Evolutionary conservation across 2,888 invertebrate genomes (phyloP).

Genomic region (Campoletis raptor): DNA sequence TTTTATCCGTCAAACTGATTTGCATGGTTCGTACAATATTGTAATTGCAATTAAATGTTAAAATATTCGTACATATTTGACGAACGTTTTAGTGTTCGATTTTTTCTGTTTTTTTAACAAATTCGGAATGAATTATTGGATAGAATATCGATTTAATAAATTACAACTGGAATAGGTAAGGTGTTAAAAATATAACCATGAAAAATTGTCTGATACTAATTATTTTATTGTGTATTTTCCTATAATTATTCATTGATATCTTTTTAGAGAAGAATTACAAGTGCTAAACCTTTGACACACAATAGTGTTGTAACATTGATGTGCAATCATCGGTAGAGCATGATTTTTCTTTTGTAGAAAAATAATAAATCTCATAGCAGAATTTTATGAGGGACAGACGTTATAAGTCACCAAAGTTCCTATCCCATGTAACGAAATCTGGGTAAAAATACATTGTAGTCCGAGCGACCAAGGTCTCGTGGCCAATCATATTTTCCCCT

Average conservation of each 20-base stretch:
- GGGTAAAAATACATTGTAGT: conserved; percentile 26
- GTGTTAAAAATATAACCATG: neutral
- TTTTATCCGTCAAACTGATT: neutral
- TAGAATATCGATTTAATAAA: conserved; percentile 5
- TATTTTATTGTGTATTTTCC: neutral
- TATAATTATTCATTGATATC: neutral
- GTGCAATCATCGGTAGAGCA: neutral
- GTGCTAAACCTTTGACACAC: neutral
- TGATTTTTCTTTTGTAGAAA: neutral
- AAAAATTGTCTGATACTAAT: neutral
- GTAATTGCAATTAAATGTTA: neutral
- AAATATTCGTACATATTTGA: neutral
- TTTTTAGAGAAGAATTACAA: neutral
- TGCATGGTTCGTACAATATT: neutral
- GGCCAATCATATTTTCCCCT: conserved; percentile 35
- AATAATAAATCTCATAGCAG: neutral
- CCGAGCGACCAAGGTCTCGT: neutral
- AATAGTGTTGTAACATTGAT: neutral
- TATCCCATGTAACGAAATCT: conserved; percentile 28
- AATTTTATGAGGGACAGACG: neutral
- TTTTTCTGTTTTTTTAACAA: neutral
- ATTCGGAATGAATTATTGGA: neutral
- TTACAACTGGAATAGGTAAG: conserved; percentile 21
- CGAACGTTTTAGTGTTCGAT: neutral
- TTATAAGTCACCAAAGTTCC: conserved; percentile 17